Evolutionary conservation across 2,888 invertebrate genomes (phyloP).

Genomic region (Acronicta psi): DNA sequence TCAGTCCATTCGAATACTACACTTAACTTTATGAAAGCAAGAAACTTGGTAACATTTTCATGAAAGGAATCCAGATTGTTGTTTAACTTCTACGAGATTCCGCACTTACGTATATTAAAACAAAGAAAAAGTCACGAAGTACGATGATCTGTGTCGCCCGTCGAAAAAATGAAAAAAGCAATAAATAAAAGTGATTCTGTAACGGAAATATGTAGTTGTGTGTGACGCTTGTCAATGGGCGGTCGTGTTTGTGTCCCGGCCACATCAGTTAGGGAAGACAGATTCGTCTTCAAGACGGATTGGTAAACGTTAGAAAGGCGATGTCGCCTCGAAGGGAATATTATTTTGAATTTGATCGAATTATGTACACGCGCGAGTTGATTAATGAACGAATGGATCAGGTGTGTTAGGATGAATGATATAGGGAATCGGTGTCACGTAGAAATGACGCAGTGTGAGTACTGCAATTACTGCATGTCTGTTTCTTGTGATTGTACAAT

Average conservation of each 20-base stretch:
- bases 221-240: constrained; percentile 63
- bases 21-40: constrained; percentile 45
- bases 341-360: constrained; percentile 34
- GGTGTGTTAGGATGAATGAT: constrained; percentile 7
- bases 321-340: constrained; percentile 32
- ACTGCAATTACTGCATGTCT: no score
- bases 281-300: constrained; percentile 55
- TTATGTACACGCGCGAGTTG: constrained; percentile 24
- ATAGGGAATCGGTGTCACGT: neutral
- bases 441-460: no score
- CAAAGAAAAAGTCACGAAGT: constrained; percentile 34
- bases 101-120: constrained; percentile 47
- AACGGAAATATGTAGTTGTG: constrained; percentile 71
- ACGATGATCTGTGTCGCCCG: constrained; percentile 55
- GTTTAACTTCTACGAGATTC: constrained; percentile 39
- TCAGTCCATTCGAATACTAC: constrained; percentile 39
- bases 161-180: constrained; percentile 62
- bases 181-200: constrained; percentile 70
- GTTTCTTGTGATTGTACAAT: no score
- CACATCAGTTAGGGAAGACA: constrained; percentile 49
- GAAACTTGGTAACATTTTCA: constrained; percentile 39
- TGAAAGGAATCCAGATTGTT: constrained; percentile 36
- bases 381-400: constrained; percentile 18
- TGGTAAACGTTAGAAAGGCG: constrained; percentile 23
- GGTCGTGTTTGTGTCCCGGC: constrained; percentile 39